These are phyloP conservation scores for Huso huso DNA, from an alignment of 2,797 vertebrate genomes.

Conservation along the genomic window DNA sequence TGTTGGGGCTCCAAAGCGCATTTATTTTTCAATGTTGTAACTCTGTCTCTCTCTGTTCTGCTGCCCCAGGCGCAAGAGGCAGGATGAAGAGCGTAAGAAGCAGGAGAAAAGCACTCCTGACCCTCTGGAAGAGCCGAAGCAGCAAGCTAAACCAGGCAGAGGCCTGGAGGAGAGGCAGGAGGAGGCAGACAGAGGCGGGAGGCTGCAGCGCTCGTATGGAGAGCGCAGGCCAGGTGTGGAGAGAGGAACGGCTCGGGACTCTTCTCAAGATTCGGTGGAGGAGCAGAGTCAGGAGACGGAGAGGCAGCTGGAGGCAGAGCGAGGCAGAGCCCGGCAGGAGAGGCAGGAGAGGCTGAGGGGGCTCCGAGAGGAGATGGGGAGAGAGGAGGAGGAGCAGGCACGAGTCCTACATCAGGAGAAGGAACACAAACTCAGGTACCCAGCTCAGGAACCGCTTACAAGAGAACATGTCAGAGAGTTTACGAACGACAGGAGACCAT, in stretches of 20 bases:
- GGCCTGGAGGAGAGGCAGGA: slow-evolving; percentile 10
- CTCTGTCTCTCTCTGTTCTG: no score
- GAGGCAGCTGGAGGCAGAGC: slow-evolving; percentile 18
- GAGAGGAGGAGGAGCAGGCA: slow-evolving; percentile 34
- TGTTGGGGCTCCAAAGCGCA: no score
- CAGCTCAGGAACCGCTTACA: no score
- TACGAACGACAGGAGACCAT: no score
- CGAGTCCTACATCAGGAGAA: slow-evolving; percentile 29
- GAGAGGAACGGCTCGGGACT: slow-evolving; percentile 19
- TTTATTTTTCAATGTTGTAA: no score
- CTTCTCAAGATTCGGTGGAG: slow-evolving; percentile 20
- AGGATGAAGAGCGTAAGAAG: not conserved
- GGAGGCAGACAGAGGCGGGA: slow-evolving; percentile 23
- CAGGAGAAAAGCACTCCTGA: no score
- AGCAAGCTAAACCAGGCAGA: slow-evolving; percentile 6
- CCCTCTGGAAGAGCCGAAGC: no score
- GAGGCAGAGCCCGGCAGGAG: slow-evolving; percentile 25
- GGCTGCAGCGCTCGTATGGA: slow-evolving; percentile 7
- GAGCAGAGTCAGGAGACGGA: slow-evolving; percentile 18
- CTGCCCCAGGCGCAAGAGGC: not conserved
- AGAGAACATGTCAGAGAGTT: no score
- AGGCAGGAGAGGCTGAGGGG: slow-evolving; percentile 23
- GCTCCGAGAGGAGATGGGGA: slow-evolving; percentile 35
- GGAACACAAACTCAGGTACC: slow-evolving; percentile 9
- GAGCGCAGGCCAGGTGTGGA: slow-evolving; percentile 3